These are phyloP conservation scores for Synanthedon formicaeformis DNA, from an alignment of 2,888 invertebrate species.

Conservation along the genomic window DNA sequence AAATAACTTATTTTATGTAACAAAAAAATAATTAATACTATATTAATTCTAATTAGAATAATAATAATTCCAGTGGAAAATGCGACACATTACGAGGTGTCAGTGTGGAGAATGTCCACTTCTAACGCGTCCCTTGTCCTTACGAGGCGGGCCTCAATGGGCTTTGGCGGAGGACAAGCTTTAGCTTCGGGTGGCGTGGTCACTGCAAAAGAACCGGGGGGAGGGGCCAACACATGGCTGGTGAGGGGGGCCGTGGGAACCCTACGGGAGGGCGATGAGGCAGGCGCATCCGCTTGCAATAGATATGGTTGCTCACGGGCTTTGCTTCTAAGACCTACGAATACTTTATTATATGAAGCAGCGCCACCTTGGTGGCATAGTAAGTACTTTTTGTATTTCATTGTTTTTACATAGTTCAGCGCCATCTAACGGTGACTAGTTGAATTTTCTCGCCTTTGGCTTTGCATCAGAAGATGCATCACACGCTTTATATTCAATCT, in stretches of 20 bases:
- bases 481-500: too few relatives aligned
- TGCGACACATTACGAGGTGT: constrained; percentile 59
- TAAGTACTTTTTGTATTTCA: constrained; percentile 19
- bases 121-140: constrained; percentile 49
- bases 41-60: not conserved
- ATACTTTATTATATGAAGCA: constrained; percentile 40
- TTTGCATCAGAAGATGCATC: too few relatives aligned
- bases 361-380: constrained; percentile 56
- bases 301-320: constrained; percentile 55
- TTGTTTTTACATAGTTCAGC: not conserved
- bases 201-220: not conserved
- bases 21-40: too few relatives aligned
- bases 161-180: constrained; percentile 42
- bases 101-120: constrained; percentile 56
- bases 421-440: not conserved
- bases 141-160: constrained; percentile 48
- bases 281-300: constrained; percentile 56
- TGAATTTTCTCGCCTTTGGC: too few relatives aligned
- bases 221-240: constrained; percentile 25
- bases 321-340: constrained; percentile 45
- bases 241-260: constrained; percentile 41
- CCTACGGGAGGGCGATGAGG: constrained; percentile 45
- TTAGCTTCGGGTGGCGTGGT: constrained; percentile 25
- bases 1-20: too few relatives aligned
- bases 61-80: constrained; percentile 44